Percentiles rank a stretch among this genome's conserved stretches.
phyloP scores from a whole-genome alignment of 2,797 vertebrate species.

The Sebastes cheni region DNA sequence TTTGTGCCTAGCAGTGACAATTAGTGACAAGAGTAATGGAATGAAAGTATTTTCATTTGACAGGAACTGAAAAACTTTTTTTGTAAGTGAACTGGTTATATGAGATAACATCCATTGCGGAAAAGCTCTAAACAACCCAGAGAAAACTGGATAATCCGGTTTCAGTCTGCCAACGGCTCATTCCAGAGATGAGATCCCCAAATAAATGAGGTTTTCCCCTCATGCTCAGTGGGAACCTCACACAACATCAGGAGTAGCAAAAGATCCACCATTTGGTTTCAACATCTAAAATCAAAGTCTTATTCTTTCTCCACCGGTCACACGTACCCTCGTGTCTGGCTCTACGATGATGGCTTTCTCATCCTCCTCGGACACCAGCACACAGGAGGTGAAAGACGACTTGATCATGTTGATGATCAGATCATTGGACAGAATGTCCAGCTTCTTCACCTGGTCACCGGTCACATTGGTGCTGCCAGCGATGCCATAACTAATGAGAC shows the following conservation, averaged over 20 bases:
- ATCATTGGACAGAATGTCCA: slow-evolving; percentile 95
- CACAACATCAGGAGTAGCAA: not conserved
- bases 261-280: not conserved
- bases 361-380: slow-evolving; percentile 94
- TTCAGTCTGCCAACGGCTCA: not conserved
- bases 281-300: not conserved
- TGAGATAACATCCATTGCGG: not conserved
- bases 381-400: slow-evolving; percentile 91
- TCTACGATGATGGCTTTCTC: slow-evolving; percentile 89
- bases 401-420: slow-evolving; percentile 94
- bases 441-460: slow-evolving; percentile 95
- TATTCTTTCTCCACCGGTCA: too few relatives aligned
- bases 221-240: not conserved
- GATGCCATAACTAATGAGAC: slow-evolving; percentile 88
- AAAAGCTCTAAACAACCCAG: not conserved
- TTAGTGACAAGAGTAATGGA: not conserved
- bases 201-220: not conserved
- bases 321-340: slow-evolving; percentile 84
- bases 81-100: not conserved
- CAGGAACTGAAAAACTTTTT: not conserved
- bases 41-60: not conserved
- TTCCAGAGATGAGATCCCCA: not conserved
- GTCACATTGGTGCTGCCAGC: slow-evolving; percentile 94
- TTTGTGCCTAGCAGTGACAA: not conserved
- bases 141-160: not conserved